A percentile compares a stretch with the other conserved stretches of the same genome.
Conservation (phyloP, 2,113 vertebrate species). For the Condylura cristata region DNA sequence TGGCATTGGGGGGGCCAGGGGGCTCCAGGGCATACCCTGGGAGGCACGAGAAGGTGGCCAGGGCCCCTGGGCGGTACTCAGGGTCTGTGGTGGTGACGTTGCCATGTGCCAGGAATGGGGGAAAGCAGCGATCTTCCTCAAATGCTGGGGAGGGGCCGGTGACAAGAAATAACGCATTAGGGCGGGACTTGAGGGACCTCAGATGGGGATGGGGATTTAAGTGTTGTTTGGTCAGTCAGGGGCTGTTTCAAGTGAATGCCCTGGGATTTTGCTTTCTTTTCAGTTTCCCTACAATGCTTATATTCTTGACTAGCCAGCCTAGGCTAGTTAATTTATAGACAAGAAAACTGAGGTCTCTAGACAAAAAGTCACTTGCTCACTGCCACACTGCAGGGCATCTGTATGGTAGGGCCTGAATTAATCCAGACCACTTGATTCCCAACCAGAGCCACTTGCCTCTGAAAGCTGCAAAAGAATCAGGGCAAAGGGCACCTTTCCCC, state of each 20-base stretch:
- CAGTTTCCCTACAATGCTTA: not conserved
- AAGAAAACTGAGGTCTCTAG: not conserved
- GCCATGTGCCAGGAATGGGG: constrained; percentile 94
- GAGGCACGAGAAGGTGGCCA: constrained; percentile 91
- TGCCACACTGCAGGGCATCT: not conserved
- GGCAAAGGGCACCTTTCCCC: not conserved
- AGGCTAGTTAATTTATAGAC: not conserved
- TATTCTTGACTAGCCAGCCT: not conserved
- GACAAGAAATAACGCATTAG: not conserved
- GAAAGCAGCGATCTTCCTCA: constrained; percentile 94
- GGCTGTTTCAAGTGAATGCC: not conserved
- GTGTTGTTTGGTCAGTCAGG: not conserved
- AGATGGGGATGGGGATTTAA: not conserved
- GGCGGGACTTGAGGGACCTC: not conserved
- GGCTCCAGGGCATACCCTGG: constrained; percentile 94
- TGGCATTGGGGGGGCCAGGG: constrained; percentile 88
- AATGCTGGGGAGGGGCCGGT: constrained; percentile 85
- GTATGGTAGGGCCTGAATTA: not conserved
- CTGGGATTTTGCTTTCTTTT: not conserved
- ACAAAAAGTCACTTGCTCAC: not conserved
- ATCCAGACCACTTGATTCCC: not conserved
- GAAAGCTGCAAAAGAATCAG: not conserved
- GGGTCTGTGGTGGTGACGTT: constrained; percentile 94
- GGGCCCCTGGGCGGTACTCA: constrained; percentile 90
- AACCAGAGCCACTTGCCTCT: not conserved